Evolutionary conservation across 2,797 vertebrate genomes (phyloP), one percentile per base, ranked within the genome.

Genomic region (Oophaga sylvatica): DNA sequence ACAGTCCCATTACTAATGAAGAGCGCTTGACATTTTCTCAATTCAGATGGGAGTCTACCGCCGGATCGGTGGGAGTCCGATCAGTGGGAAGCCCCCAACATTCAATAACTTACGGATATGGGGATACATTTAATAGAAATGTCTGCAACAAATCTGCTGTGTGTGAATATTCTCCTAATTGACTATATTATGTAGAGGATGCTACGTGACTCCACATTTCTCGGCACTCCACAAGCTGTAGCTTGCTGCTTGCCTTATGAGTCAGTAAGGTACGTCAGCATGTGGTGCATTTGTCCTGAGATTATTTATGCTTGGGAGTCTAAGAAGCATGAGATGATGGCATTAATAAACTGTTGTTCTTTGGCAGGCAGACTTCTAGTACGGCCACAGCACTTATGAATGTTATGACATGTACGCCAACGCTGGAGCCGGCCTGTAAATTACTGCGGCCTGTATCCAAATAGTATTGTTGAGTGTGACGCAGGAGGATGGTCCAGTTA

Each of bases 331-430:
- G 53, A 45, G 16, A 53, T 73, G 87, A 84, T 48, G 12, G 41
- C 13, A 22, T 35, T 80, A 75, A 80, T 73, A 71, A 71, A 88
- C 71, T 80, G 16, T 62, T 31, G n/a, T 62, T 88, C 45, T 20
- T 48, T 59, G 73, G 62, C 73, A 68, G 56, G 56, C 20, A 67
- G 31, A 48, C 29, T 73, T 80, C 17, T 53, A 16, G 56, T 48
- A 68, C 45, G 62, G 71, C 19, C 81, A 60, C 73, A 57, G 48
- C 22, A 80, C 87, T 88, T 84, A 35, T 62, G 67, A 71, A 79
- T 87, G 87, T 84, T 88, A 84, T 88, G 87, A 80, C 87, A 88
- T 53, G 57, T 20, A 84, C n/a, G 48, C 87, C 41, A 88, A 80
- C 7, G n/a, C 48, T 56, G 62, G 65, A 71, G 82, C 65, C 76